These are phyloP conservation scores for Geotrypetes seraphini DNA, from an alignment of 2,797 vertebrate genomes.

Conservation along the genomic window DNA sequence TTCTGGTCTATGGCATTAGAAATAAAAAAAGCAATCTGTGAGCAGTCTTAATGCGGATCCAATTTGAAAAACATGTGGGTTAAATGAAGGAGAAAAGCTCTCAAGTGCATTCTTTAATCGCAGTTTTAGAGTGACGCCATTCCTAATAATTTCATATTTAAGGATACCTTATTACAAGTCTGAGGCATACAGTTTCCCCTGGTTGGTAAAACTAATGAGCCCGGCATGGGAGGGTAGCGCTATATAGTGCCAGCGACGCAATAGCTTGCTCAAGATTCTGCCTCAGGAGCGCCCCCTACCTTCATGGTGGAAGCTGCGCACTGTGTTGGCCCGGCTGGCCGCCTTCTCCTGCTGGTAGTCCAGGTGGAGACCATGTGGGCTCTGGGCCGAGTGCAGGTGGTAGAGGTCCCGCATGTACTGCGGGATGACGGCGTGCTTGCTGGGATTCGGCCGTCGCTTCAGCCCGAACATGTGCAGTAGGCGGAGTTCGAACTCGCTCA, in stretches of 20 bases:
- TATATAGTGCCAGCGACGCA: neutral
- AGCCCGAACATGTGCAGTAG: slow-evolving; percentile 94
- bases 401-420: slow-evolving; percentile 96
- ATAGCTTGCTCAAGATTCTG: neutral
- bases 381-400: slow-evolving; percentile 76
- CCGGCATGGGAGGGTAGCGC: no score
- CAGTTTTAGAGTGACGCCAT: no score
- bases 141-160: no score
- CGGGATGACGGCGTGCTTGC: slow-evolving; percentile 81
- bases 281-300: slow-evolving; percentile 53
- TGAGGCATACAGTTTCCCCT: no score
- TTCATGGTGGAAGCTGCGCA: slow-evolving; percentile 97
- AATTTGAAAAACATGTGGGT: neutral
- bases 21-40: neutral
- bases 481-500: slow-evolving; percentile 86
- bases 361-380: slow-evolving; percentile 57
- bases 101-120: neutral
- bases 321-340: slow-evolving; percentile 88
- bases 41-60: slow-evolving; percentile 10
- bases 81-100: neutral
- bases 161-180: no score
- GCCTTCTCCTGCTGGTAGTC: slow-evolving; percentile 76
- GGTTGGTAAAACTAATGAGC: no score
- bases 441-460: slow-evolving; percentile 82
- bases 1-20: slow-evolving; percentile 8